Conservation (phyloP, 1,140 invertebrate genomes). For the Popillia japonica region DNA sequence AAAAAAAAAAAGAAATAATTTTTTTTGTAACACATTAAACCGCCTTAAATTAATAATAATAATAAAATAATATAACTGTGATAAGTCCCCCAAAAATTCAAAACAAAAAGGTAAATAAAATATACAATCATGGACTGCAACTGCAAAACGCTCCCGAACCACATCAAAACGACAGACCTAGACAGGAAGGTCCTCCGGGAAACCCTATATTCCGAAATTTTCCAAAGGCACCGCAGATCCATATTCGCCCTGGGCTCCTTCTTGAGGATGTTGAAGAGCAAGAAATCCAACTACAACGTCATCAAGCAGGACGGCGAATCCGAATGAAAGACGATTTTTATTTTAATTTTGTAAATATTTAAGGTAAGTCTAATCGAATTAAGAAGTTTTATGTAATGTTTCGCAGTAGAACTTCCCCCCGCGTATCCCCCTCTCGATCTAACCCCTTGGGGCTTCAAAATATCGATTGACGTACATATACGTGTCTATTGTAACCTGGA, state of each 20-base stretch:
- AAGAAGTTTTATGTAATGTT: no score
- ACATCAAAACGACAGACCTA: constrained; percentile 50
- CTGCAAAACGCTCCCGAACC: constrained; percentile 41
- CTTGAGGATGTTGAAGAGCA: constrained; percentile 79
- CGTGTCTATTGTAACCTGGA: no score
- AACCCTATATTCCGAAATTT: constrained; percentile 81
- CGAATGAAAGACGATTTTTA: constrained; percentile 50
- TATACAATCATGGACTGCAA: constrained; percentile 41
- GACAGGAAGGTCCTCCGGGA: constrained; percentile 78
- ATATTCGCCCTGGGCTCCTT: constrained; percentile 83
- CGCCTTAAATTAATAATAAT: background rate
- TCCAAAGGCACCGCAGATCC: constrained; percentile 79
- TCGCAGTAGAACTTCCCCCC: no score
- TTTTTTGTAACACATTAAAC: background rate
- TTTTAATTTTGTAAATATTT: no score
- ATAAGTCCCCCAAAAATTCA: background rate
- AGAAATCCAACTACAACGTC: constrained; percentile 82
- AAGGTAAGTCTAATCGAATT: no score
- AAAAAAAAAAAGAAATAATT: background rate
- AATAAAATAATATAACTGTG: constrained; percentile 4
- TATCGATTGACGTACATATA: no score
- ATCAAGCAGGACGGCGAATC: constrained; percentile 69
- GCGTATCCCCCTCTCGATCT: no score
- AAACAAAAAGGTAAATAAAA: constrained; percentile 3
- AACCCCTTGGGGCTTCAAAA: no score